Evolutionary conservation across 1,140 invertebrate genomes (phyloP).

Genomic region (Drosophila baimaii): DNA sequence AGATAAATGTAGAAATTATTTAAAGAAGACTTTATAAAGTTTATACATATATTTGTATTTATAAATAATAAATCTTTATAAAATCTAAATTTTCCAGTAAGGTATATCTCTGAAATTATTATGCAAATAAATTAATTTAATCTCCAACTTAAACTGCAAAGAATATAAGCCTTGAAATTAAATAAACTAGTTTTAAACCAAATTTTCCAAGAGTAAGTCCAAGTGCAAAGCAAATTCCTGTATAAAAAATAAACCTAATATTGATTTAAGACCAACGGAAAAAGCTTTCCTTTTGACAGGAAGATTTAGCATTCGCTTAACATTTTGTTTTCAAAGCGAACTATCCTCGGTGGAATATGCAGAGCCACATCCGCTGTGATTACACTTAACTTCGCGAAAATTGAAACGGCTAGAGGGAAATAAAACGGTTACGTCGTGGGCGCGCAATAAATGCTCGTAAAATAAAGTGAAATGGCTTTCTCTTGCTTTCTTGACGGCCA

Average conservation of each 20-base stretch:
- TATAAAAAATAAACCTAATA: background rate
- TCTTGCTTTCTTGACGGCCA: conserved; percentile 79
- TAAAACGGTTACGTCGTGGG: conserved; percentile 52
- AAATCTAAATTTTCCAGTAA: no score
- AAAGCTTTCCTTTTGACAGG: conserved; percentile 2
- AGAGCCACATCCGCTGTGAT: conserved; percentile 43
- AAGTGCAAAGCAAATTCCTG: background rate
- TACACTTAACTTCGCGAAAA: conserved; percentile 66
- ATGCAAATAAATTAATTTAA: no score
- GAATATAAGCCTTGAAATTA: background rate
- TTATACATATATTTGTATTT: no score
- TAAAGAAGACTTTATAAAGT: no score
- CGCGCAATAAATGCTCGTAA: conserved; percentile 74
- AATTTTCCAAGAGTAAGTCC: no score
- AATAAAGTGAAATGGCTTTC: conserved; percentile 79
- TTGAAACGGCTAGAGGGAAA: conserved; percentile 65
- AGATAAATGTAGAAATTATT: no score
- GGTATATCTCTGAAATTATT: no score
- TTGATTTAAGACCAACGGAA: background rate
- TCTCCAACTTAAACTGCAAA: background rate
- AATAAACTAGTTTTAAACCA: background rate
- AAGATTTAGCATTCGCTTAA: background rate
- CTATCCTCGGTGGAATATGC: background rate
- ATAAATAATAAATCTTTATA: no score
- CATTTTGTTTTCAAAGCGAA: background rate